phyloP scores from a whole-genome alignment of 1,140 invertebrate species.

The Tetranychus urticae region DNA sequence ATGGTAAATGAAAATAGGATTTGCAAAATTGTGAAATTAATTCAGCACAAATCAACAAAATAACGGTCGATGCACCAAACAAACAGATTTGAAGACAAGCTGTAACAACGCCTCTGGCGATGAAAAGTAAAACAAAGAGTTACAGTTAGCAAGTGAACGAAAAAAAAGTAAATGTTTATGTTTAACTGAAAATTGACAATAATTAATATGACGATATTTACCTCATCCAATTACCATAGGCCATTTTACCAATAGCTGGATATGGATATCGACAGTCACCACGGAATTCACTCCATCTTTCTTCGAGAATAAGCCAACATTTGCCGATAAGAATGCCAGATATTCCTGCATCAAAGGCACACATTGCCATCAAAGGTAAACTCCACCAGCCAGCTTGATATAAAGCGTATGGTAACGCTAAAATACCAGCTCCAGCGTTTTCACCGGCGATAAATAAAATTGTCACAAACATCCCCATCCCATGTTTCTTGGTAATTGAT shows the following conservation, averaged over 20 bases:
- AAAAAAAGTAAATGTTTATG: too few species aligned
- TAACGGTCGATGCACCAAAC: neutral
- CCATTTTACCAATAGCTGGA: conserved; percentile 10
- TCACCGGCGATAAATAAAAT: conserved; percentile 38
- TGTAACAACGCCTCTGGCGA: neutral
- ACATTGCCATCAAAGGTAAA: too few species aligned
- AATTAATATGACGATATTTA: neutral
- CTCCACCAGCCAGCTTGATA: neutral
- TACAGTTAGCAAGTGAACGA: too few species aligned
- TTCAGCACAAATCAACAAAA: neutral
- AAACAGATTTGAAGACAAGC: neutral
- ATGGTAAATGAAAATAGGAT: neutral
- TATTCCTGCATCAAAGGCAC: too few species aligned
- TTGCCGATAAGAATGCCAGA: neutral
- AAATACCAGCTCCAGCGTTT: conserved; percentile 47
- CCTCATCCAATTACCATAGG: neutral
- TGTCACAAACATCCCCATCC: neutral
- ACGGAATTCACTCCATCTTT: conserved; percentile 10
- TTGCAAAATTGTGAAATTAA: neutral
- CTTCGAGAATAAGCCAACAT: conserved; percentile 11
- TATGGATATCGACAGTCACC: conserved; percentile 9
- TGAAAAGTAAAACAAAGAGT: too few species aligned
- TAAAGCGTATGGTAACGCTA: conserved; percentile 31
- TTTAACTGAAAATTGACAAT: too few species aligned
- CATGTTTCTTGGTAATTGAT: neutral